Conservation (phyloP, 2,113 vertebrate genomes). For the Campylomormyrus tamandua region DNA sequence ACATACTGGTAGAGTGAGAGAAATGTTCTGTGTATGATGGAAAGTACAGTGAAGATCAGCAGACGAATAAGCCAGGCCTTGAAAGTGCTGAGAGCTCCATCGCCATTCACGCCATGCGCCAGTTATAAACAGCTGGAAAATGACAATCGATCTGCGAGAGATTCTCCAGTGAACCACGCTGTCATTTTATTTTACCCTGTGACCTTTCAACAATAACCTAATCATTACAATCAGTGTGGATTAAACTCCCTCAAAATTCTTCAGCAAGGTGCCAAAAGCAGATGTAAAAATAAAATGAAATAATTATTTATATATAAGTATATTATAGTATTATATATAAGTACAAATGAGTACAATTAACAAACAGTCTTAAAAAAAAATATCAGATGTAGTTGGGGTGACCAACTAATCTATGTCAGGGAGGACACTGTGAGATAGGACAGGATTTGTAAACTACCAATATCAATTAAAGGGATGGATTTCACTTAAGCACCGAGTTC, state of each 20-base stretch:
- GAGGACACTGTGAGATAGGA: no score
- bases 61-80: background rate
- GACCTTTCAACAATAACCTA: background rate
- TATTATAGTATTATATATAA: background rate
- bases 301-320: no score
- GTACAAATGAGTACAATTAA: background rate
- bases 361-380: background rate
- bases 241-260: background rate
- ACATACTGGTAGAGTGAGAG: background rate
- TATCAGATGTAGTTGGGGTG: background rate
- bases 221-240: background rate
- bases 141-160: background rate
- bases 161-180: background rate
- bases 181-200: background rate
- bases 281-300: background rate
- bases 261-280: background rate
- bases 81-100: background rate
- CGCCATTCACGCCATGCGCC: background rate
- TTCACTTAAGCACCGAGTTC: no score
- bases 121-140: slow-evolving; percentile 18
- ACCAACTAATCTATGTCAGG: no score
- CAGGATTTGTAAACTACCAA: no score
- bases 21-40: background rate
- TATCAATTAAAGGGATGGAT: no score
- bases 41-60: background rate